Evolutionary conservation across 2,888 invertebrate genomes (phyloP), one percentile per base, ranked within the genome.

Genomic region (Stegophylla sp.): DNA sequence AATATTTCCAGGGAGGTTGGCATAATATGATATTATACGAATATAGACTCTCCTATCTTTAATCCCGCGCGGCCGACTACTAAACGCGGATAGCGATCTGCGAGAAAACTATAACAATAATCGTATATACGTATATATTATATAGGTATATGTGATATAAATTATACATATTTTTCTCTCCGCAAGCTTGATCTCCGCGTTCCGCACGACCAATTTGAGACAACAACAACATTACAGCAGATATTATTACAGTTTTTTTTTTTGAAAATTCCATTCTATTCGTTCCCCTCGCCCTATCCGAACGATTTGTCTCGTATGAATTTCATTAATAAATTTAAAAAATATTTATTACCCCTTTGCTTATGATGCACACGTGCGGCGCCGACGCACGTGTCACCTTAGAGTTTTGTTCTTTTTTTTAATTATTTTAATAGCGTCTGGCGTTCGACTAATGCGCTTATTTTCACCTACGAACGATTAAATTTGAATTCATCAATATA

Each of bases 171-270:
- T 59, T 17, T 59, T 59, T 61, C 15, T 61, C 13, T n/a, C 4
- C 61, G 28, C 1, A n/a, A n/a, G 13, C 26, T 1, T 26, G 17
- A 64, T 64, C 20, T 20, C 2, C 17, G 13, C 67, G 26, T 67
- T 48, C 45, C 67, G 67, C 67, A 67, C 48, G 67, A 67, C 34
- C 45, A 67, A 45, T 67, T 67, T 48, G 1, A 43, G 48, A 48
- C 23, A 1, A 41, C 26, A 1, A 41, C 26, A 26, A 43, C 43
- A 45, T 45, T 45, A 13, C 7, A 43, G 43, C 7, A 61, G 28
- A 63, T 63, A 56, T 53, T n/a, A 20, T 20, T 10, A 15, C 17
- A n/a, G n/a, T n/a, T n/a, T 7, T 23, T 56, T 23, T 56, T 1
- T 20, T 56, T 56, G 20, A 12, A 9, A 1, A 23, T 56, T 12